Evolutionary conservation across 2,113 vertebrate species (phyloP), one percentile per base, ranked within the genome.

Genomic region (Orientallactaga bullata): DNA sequence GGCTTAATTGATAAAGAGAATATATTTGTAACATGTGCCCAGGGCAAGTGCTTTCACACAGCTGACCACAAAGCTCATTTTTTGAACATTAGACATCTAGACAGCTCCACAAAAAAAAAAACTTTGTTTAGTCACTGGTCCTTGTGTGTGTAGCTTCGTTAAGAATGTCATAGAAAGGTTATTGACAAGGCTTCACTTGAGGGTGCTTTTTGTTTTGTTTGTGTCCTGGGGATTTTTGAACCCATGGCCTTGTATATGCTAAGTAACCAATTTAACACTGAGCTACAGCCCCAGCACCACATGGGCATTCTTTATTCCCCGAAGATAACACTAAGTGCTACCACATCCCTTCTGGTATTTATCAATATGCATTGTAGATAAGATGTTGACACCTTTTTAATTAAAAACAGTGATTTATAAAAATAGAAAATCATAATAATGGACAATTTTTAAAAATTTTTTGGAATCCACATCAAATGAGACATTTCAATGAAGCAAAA

Each of bases 401-500:
- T 88, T 74, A 51, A 96, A 94, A 85, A 69, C 11, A 68, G 11
- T 90, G 42, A 66, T 23, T 76, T 77, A 80, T 78, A 37, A 78
- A 93, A 91, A 79, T 65, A 88, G n/a, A 65, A 76, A 78, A 76
- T 79, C 21, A 93, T 86, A 92, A 88, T 23, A 1, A 72, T 28
- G 24, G 82, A 60, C 17, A 39, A 1, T 32, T 42, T 39, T 47
- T 61, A 58, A 77, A 42, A 55, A 77, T 32, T 61, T 80, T 39
- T 76, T 26, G 7, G 90, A 72, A 3, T 61, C 58, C 16, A 81
- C 7, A 65, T 30, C 11, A 66, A 85, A 91, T 71, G 15, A 77
- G 35, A 95, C 85, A 11, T 77, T 32, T 68, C 11, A 83, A 83
- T 12, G 6, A 55, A 58, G 2, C 73, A 87, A 9, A 42, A 72